These are phyloP conservation scores for Amphibalanus amphitrite DNA, from an alignment of 1,140 invertebrate genomes.

Conservation along the genomic window DNA sequence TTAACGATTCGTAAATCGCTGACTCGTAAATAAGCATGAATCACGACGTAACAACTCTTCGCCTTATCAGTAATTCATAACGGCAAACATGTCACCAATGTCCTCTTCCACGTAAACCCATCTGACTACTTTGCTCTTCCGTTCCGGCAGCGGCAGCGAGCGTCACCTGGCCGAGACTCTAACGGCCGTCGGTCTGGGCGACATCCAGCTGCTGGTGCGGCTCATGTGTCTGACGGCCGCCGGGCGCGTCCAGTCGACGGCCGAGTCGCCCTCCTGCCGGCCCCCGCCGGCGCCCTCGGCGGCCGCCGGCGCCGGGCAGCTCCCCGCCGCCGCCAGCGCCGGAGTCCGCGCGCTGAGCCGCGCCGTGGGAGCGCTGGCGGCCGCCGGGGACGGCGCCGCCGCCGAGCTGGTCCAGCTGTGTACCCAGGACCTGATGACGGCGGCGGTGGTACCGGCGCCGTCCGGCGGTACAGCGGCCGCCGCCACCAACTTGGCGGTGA, in stretches of 20 bases:
- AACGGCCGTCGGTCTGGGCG: constrained; percentile 37
- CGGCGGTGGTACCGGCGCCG: constrained; percentile 24
- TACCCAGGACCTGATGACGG: constrained; percentile 37
- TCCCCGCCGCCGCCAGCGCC: constrained; percentile 22
- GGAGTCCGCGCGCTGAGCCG: constrained; percentile 35
- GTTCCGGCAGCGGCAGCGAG: constrained; percentile 31
- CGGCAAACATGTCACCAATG: no score
- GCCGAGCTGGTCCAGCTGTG: constrained; percentile 40
- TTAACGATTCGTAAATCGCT: no score
- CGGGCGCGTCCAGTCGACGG: constrained; percentile 28
- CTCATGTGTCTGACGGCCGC: constrained; percentile 42
- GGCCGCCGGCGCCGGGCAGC: no score
- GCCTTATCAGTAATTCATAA: no score
- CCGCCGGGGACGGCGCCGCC: constrained; percentile 34
- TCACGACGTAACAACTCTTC: no score
- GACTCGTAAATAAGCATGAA: no score
- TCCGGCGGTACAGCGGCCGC: constrained; percentile 8
- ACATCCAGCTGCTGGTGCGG: constrained; percentile 39
- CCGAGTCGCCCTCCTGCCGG: no score
- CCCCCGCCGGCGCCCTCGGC: no score
- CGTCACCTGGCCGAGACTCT: constrained; percentile 35
- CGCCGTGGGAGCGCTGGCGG: constrained; percentile 37
- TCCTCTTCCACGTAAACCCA: no score
- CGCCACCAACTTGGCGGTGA: constrained; percentile 35
- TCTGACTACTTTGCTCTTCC: no score